A percentile compares a stretch with the other conserved stretches of the same genome.
phyloP scores from a whole-genome alignment of 2,888 invertebrate genomes.

The Acanthosepion lycidas region DNA sequence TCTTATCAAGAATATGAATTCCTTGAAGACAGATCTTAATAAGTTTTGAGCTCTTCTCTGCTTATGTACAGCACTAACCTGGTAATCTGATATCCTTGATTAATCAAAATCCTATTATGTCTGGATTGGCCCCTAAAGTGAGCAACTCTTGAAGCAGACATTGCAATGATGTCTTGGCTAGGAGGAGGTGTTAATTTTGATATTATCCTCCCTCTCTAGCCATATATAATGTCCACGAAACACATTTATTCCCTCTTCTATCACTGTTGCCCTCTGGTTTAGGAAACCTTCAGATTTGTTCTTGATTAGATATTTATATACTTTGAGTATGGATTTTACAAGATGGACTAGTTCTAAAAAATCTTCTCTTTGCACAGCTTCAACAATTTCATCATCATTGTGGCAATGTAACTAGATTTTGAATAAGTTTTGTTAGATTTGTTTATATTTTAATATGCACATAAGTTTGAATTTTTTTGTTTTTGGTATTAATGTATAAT shows the following conservation, averaged over 20 bases:
- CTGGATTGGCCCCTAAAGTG: background rate
- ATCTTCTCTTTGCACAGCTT: background rate
- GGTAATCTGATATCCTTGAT: slow-evolving; percentile 4
- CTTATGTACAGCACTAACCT: background rate
- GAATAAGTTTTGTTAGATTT: no score
- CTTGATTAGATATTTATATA: background rate
- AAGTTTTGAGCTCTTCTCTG: background rate
- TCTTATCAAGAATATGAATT: background rate
- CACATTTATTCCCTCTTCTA: background rate
- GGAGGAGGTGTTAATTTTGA: background rate
- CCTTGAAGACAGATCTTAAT: background rate
- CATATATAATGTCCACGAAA: background rate
- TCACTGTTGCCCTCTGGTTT: background rate
- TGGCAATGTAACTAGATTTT: no score
- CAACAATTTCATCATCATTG: no score
- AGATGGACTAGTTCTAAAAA: background rate
- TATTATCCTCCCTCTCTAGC: background rate
- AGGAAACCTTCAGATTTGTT: background rate
- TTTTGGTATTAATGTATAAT: no score
- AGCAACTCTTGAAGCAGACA: background rate
- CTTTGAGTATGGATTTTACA: background rate
- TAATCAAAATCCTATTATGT: slow-evolving; percentile 10
- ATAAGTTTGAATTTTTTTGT: no score
- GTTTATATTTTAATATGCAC: no score
- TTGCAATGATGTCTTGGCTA: background rate